Base-by-base conservation (phyloP, 2,888 invertebrate species). In the Drosophila nigricruria region DNA sequence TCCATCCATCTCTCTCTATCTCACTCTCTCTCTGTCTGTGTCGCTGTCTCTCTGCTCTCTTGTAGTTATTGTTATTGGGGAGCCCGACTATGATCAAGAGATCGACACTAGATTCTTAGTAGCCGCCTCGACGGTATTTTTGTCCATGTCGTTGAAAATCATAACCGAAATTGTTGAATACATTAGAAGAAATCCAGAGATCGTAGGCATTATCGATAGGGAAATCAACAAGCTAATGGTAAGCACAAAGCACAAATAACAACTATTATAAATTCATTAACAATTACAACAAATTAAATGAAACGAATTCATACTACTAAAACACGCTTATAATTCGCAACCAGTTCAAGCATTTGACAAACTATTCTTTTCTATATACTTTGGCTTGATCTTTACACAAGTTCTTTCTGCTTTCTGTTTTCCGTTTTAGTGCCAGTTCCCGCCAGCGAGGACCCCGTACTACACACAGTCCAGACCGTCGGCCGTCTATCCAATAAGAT, bases 381-480 rank as follows among this genome's bases (percentile, higher is more conserved):
- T 16, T 32, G 38, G 2, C 25, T 42, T n/a, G n/a, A n/a, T n/a
- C n/a, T n/a, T n/a, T n/a, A n/a, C n/a, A n/a, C n/a, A n/a, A n/a
- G n/a, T n/a, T n/a, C n/a, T n/a, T n/a, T n/a, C n/a, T n/a, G n/a
- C n/a, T n/a, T 27, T 45, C 9, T 2, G 23, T 23, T 36, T 27
- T 3, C 34, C 23, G 38, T 93, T 93, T 40, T 91, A 96, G 96
- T 94, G 81, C 94, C 96, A 83, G 94, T 94, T 81, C 90, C 94
- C 56, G 93, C 93, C 59, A 94, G 93, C 77, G 94, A 94, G 76
- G 96, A 96, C 92, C 95, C 95, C 60, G 95, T 96, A 20, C 91
- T 95, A 75, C 96, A 96, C 93, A 95, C 96, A 1, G 94, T 96
- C 78, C 96, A 96, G 93, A 96, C 96, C 0, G 95, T 96, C 67